Conservation (phyloP, 2,888 invertebrate genomes). For the Leuctra nigra region DNA sequence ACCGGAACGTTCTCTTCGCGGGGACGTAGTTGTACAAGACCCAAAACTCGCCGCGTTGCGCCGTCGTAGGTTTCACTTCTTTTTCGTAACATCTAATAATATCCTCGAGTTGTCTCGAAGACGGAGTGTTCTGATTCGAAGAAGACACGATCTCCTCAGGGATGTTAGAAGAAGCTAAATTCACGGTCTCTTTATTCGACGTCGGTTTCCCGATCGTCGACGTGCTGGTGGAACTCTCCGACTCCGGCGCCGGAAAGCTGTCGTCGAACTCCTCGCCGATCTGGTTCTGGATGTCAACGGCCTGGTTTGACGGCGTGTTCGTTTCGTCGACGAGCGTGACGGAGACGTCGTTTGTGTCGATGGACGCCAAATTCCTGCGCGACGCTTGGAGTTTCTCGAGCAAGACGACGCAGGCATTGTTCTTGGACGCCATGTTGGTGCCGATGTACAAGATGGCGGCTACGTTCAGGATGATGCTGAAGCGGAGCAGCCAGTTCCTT, state of each 20-base stretch:
- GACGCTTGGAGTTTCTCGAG: slow-evolving; percentile 37
- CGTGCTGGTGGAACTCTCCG: slow-evolving; percentile 41
- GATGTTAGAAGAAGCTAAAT: slow-evolving; percentile 41
- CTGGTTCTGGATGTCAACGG: slow-evolving; percentile 24
- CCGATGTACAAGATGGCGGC: slow-evolving; percentile 66
- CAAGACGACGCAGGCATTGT: slow-evolving; percentile 29
- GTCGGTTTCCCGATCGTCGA: slow-evolving; percentile 31
- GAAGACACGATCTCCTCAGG: slow-evolving; percentile 2
- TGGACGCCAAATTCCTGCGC: slow-evolving; percentile 41
- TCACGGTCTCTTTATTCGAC: slow-evolving; percentile 26
- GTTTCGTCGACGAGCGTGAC: slow-evolving; percentile 19
- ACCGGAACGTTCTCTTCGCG: slow-evolving; percentile 54
- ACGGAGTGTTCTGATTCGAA: slow-evolving; percentile 18
- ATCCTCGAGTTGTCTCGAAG: slow-evolving; percentile 33
- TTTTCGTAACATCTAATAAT: slow-evolving; percentile 59
- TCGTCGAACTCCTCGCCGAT: slow-evolving; percentile 18
- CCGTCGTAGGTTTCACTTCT: slow-evolving; percentile 50
- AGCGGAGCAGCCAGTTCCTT: slow-evolving; percentile 65
- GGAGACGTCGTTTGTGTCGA: slow-evolving; percentile 33
- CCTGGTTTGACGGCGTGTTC: not conserved
- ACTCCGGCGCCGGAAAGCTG: slow-evolving; percentile 27
- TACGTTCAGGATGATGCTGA: slow-evolving; percentile 67
- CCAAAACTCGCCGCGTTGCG: slow-evolving; percentile 79
- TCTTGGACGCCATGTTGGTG: slow-evolving; percentile 48
- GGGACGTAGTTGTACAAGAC: slow-evolving; percentile 80